These are phyloP conservation scores for Scaptomyza flava DNA, from an alignment of 2,888 invertebrate species.

Conservation along the genomic window DNA sequence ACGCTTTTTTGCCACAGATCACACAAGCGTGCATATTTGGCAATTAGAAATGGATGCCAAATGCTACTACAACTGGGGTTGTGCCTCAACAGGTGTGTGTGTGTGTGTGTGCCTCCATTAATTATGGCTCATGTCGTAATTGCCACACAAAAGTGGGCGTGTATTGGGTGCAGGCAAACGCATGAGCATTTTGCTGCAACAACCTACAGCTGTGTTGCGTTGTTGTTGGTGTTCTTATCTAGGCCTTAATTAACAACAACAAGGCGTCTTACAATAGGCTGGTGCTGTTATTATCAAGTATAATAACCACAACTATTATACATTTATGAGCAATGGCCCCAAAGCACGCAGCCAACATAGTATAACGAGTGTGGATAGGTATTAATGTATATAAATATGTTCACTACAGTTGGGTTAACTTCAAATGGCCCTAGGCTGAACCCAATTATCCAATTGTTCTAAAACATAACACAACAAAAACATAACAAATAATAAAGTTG, in stretches of 20 bases:
- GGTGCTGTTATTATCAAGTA: constrained; percentile 59
- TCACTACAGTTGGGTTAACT: constrained; percentile 4
- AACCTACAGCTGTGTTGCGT: not conserved
- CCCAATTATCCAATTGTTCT: constrained; percentile 49
- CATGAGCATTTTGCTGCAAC: constrained; percentile 58
- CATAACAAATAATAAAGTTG: not conserved
- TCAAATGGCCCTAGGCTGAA: constrained; percentile 1
- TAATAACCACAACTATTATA: constrained; percentile 60
- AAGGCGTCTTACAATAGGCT: constrained; percentile 41
- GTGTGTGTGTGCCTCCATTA: constrained; percentile 28
- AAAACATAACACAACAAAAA: constrained; percentile 7
- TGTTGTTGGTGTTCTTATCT: constrained; percentile 3
- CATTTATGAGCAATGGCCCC: constrained; percentile 57
- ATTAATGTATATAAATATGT: not conserved
- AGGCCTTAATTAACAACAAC: constrained; percentile 59
- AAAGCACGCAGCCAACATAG: constrained; percentile 39
- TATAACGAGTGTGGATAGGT: constrained; percentile 3
- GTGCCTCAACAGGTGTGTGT: constrained; percentile 46
- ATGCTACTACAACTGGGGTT: not conserved
- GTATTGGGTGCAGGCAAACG: constrained; percentile 36
- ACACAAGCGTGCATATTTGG: constrained; percentile 66
- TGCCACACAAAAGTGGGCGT: constrained; percentile 36
- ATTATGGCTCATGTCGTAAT: constrained; percentile 45
- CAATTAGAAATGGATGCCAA: constrained; percentile 64
- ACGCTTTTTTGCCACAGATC: constrained; percentile 38